These are phyloP conservation scores for Emydocephalus ijimae DNA, from an alignment of 2,113 vertebrate genomes.

Conservation along the genomic window DNA sequence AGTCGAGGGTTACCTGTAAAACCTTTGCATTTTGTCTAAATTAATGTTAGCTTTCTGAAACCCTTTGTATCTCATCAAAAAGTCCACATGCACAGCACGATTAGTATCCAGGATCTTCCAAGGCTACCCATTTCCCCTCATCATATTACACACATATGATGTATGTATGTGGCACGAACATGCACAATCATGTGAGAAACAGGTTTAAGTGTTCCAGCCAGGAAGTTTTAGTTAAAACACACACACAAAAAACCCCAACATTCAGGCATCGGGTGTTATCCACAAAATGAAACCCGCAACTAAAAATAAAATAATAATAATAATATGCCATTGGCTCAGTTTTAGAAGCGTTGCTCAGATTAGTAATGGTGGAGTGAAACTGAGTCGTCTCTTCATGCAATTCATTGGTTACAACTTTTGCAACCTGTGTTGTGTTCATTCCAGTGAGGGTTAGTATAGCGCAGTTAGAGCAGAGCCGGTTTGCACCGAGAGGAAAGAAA, in stretches of 20 bases:
- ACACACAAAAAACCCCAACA: background rate
- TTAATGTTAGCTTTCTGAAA: background rate
- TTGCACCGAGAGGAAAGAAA: constrained; percentile 53
- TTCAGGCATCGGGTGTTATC: background rate
- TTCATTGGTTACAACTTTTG: background rate
- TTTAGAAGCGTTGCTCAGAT: background rate
- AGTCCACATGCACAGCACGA: background rate
- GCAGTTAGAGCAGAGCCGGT: constrained; percentile 52
- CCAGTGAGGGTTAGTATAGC: constrained; percentile 24
- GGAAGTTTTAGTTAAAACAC: background rate
- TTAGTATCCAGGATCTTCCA: background rate
- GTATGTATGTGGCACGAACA: background rate
- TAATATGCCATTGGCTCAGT: background rate
- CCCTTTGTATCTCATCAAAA: background rate
- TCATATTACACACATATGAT: background rate
- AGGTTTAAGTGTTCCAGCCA: background rate
- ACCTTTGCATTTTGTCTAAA: background rate
- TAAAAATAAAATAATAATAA: background rate
- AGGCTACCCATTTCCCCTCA: background rate
- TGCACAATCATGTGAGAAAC: background rate
- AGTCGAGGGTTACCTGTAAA: background rate
- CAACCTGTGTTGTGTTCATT: background rate
- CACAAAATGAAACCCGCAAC: background rate
- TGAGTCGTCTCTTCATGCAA: background rate
- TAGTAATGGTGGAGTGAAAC: background rate